Base-by-base conservation (phyloP, 2,113 vertebrate species). In the Calidris pygmaea region DNA sequence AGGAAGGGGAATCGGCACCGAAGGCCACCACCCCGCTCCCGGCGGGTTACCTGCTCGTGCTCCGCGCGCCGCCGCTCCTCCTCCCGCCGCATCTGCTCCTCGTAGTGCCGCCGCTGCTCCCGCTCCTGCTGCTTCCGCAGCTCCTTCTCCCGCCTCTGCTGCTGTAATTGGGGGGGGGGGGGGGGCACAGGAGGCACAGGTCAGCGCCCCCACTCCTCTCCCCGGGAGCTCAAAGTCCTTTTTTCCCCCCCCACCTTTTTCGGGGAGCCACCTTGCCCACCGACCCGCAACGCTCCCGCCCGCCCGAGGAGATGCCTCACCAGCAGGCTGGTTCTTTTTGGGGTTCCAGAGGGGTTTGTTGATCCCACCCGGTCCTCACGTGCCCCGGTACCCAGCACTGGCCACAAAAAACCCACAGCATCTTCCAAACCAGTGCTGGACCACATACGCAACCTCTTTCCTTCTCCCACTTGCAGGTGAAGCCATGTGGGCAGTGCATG, bases 61-160 rank as follows among this genome's bases (percentile, higher is more conserved):
- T 99, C 99, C 0, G 99, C 99, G 2, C 99, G 99, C 58, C 99
- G 98, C 97, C 99, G 95, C 98, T 99, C 99, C 97, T 99, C 99
- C 91, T 99, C 99, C 14, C 99, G 95, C 37, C 99, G 98, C 87
- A 99, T 97, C 98, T 99, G 99, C 97, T 99, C 99, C 97, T 99
- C 99, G 9, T 99, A 99, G 83, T 99, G 97, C 77, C 99, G 96
- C 68, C 99, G 98, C 97, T 99, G 99, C 93, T 99, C 99, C n/a
- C 99, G 94, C 96, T 99, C 99, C 98, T 99, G 99, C 97, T 99
- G 99, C 95, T 99, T 99, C 93, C 99, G 97, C 91, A 99, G 94
- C 94, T 99, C 99, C 30, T 99, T 99, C 97, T 99, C 99, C 5
- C 99, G 97, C 20, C 99, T 98, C 89, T 99, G 99, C 97, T 99